Evolutionary conservation across 2,888 invertebrate genomes (phyloP).

Genomic region (Cinara cedri): DNA sequence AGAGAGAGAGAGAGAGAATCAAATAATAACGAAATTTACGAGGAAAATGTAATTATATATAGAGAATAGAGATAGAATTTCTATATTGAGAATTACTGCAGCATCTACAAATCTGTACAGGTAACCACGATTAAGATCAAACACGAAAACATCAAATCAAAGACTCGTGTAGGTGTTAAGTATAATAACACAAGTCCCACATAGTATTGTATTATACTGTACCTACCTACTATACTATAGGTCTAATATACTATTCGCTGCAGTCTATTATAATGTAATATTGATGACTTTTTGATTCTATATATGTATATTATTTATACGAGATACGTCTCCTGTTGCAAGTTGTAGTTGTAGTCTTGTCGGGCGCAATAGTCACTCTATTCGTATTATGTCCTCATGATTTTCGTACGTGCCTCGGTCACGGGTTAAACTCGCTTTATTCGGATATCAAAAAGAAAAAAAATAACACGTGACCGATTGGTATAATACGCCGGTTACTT

Average conservation of each 20-base stretch:
- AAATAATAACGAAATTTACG: no score
- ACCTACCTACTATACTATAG: no score
- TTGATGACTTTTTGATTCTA: not conserved
- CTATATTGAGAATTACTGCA: no score
- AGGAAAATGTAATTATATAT: no score
- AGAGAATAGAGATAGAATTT: no score
- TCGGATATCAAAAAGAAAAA: slow-evolving; percentile 6
- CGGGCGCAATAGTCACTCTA: not conserved
- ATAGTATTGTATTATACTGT: no score
- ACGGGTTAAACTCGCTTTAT: slow-evolving; percentile 10
- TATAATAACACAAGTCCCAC: no score
- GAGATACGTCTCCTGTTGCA: not conserved
- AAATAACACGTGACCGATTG: not conserved
- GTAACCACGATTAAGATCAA: no score
- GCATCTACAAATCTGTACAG: no score
- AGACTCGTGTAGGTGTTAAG: no score
- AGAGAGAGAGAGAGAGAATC: no score
- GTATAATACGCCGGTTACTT: not conserved
- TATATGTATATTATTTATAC: not conserved
- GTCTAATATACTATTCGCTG: not conserved
- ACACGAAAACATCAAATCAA: no score
- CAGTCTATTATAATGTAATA: not conserved
- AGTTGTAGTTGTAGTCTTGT: not conserved
- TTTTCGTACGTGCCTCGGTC: slow-evolving; percentile 12
- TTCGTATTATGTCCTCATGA: not conserved